Conservation (phyloP, 2,797 vertebrate genomes). For the Gallinago stenura region DNA sequence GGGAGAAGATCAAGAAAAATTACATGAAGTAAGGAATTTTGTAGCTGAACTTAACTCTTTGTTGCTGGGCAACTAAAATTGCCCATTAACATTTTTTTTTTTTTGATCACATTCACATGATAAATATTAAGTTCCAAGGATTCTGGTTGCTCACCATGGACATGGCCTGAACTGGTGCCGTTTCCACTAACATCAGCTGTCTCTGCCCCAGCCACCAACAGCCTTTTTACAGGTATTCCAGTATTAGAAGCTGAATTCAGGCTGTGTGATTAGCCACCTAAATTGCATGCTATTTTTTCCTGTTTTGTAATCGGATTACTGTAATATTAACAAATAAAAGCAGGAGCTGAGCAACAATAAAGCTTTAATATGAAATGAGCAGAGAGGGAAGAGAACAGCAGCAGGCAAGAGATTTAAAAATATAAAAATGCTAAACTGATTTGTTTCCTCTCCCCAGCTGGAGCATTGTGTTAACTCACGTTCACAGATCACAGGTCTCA, state of each 20-base stretch:
- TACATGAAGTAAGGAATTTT: background rate
- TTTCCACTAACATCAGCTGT: background rate
- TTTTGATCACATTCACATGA: background rate
- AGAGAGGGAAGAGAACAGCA: constrained; percentile 9
- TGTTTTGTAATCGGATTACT: background rate
- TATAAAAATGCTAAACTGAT: constrained; percentile 29
- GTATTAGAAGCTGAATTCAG: background rate
- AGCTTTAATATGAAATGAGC: background rate
- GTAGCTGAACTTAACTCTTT: background rate
- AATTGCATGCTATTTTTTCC: background rate
- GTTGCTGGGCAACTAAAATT: background rate
- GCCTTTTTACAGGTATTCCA: background rate
- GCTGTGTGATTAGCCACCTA: background rate
- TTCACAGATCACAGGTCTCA: background rate
- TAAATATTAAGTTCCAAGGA: background rate
- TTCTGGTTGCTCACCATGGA: background rate
- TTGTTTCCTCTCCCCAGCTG: constrained; percentile 29
- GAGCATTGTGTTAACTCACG: background rate
- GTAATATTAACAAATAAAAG: constrained; percentile 38
- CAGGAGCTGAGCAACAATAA: background rate
- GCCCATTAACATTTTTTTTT: accelerated
- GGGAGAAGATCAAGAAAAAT: background rate
- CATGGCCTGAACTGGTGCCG: background rate
- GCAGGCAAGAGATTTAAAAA: constrained; percentile 42
- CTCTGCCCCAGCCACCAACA: background rate